These are phyloP conservation scores for Zeus faber DNA, from an alignment of 2,113 vertebrate species.

Conservation along the genomic window DNA sequence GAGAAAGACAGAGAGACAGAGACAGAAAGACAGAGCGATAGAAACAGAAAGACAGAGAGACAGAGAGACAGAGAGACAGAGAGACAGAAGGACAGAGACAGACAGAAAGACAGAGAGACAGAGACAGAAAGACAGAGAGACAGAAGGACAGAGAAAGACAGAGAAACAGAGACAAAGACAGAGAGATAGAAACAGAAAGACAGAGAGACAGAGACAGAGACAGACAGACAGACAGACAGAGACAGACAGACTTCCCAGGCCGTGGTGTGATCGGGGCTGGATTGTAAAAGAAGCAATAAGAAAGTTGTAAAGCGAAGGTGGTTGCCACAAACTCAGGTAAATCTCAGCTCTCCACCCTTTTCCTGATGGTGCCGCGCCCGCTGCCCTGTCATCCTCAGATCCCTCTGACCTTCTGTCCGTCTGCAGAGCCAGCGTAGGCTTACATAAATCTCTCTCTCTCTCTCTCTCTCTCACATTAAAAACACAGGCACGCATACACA, in stretches of 20 bases:
- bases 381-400: not conserved
- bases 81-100: too few relatives aligned
- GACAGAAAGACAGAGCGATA: too few relatives aligned
- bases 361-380: not conserved
- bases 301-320: constrained; percentile 23
- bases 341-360: constrained; percentile 20
- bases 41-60: too few relatives aligned
- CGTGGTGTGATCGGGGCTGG: constrained; percentile 11
- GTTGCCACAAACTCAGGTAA: constrained; percentile 9
- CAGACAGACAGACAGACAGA: constrained; percentile 23
- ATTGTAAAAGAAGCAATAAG: constrained; percentile 45
- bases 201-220: too few relatives aligned
- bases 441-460: too few relatives aligned
- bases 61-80: too few relatives aligned
- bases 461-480: not conserved
- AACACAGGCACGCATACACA: too few relatives aligned
- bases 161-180: not conserved
- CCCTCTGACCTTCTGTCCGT: constrained; percentile 1
- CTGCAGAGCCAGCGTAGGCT: not conserved
- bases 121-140: constrained; percentile 12
- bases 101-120: too few relatives aligned
- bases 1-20: too few relatives aligned
- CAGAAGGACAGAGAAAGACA: not conserved
- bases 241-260: constrained; percentile 28
- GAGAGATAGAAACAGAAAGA: not conserved